phyloP scores from a whole-genome alignment of 1,140 invertebrate genomes.

The Euwallacea similis region DNA sequence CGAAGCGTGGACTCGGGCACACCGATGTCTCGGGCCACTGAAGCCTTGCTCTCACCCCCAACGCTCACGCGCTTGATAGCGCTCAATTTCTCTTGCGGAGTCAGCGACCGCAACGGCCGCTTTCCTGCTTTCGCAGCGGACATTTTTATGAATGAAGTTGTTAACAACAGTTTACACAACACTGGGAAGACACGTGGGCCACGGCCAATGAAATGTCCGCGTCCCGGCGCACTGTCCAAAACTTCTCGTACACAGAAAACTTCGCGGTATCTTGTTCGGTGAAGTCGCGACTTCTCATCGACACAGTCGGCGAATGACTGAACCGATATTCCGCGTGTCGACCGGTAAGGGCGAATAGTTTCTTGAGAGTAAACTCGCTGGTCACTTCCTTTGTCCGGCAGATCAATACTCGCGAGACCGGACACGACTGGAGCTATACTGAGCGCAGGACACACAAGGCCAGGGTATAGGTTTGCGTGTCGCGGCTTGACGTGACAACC shows the following conservation, averaged over 20 bases:
- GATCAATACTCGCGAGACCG: constrained; percentile 52
- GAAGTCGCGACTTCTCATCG: neutral
- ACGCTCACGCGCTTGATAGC: constrained; percentile 78
- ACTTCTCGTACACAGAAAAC: neutral
- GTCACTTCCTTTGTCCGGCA: constrained; percentile 55
- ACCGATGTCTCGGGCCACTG: constrained; percentile 77
- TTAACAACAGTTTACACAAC: constrained; percentile 11
- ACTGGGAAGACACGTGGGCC: constrained; percentile 38
- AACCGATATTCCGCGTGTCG: constrained; percentile 11
- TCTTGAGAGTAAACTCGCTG: constrained; percentile 49
- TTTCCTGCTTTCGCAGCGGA: constrained; percentile 59
- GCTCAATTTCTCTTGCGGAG: constrained; percentile 74
- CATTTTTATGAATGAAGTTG: constrained; percentile 38
- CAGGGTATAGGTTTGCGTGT: constrained; percentile 26
- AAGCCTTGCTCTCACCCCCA: constrained; percentile 80
- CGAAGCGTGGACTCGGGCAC: constrained; percentile 80
- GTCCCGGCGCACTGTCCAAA: constrained; percentile 43
- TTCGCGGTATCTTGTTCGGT: neutral
- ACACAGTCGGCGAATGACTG: constrained; percentile 6
- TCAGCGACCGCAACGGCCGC: constrained; percentile 69
- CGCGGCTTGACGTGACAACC: constrained; percentile 54
- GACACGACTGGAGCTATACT: constrained; percentile 47
- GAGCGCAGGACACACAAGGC: constrained; percentile 39
- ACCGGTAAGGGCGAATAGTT: constrained; percentile 43
- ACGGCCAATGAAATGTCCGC: constrained; percentile 38